Base-by-base conservation (phyloP, 2,113 vertebrate genomes). In the Sinocyclocheilus grahami region DNA sequence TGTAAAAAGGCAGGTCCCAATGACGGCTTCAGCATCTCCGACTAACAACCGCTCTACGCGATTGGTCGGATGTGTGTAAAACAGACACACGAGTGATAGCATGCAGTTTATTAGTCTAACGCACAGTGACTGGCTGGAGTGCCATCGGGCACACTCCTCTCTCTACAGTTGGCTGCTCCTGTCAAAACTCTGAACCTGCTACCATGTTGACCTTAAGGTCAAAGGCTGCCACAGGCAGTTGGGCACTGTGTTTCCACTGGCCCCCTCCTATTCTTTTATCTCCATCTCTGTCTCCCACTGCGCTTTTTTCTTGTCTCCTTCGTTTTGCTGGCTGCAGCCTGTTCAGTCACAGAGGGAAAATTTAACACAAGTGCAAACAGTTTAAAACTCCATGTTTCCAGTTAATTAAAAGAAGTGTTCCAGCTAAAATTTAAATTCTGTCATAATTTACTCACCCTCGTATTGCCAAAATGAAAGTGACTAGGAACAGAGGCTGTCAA, bases 111-210 rank as follows among this genome's bases (percentile, higher is more conserved):
- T 94, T 90, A 90, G 90, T 90, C 91, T 93, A 94, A 94, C 83
- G 39, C 89, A 92, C 92, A 89, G 78, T 91, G 93, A 93, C 87
- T 85, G 89, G 91, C 90, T 89, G 78, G 85, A 90, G 88, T 0
- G 86, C 91, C 92, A 37, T 33, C 16, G 85, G 91, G 91, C 86
- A 62, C 22, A 78, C 89, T 92, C 88, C 86, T 90, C 90, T 92
- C 87, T 88, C 87, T 89, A 91, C 93, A 93, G 92, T 93, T 88
- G 92, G 91, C 91, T 92, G 89, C 91, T 88, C 89, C 93, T 90
- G 92, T 94, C 92, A 94, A 93, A 94, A 91, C 90, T 92, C 90
- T 84, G 88, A 93, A 93, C 93, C 93, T 93, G 94, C 92, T 91
- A 92, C 93, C 91, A 90, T 86, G 91, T 85, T 92, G 92, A 93